phyloP scores from a whole-genome alignment of 2,888 invertebrate species.

The Daptonema setosum region DNA sequence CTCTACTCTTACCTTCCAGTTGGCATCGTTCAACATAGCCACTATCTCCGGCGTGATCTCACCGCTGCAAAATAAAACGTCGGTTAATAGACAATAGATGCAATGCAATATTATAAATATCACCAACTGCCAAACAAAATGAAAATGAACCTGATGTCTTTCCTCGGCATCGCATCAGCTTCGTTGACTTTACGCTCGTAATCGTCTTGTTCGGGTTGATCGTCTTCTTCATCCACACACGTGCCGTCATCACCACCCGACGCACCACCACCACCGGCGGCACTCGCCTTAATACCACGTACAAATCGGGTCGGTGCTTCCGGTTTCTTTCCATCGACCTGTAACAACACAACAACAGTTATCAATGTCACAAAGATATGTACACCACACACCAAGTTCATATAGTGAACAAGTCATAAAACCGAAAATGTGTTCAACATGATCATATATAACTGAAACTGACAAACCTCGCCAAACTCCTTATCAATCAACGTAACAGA shows the following conservation, averaged over 20 bases:
- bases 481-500: not conserved
- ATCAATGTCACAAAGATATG: too few relatives aligned
- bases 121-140: not conserved
- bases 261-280: too few relatives aligned
- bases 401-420: too few relatives aligned
- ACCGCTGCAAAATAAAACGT: not conserved
- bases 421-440: too few relatives aligned
- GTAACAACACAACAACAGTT: too few relatives aligned
- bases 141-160: not conserved
- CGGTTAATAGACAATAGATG: not conserved
- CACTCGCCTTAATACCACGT: not conserved
- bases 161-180: not conserved
- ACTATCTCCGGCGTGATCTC: not conserved
- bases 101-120: not conserved
- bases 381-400: too few relatives aligned
- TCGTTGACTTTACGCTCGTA: not conserved
- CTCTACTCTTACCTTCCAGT: not conserved
- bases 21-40: not conserved
- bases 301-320: not conserved
- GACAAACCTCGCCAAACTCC: not conserved
- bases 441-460: too few relatives aligned
- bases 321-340: not conserved
- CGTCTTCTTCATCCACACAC: too few relatives aligned
- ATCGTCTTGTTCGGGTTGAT: not conserved
- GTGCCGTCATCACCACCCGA: too few relatives aligned